phyloP scores from a whole-genome alignment of 2,888 invertebrate genomes.

The Rhingia rostrata region DNA sequence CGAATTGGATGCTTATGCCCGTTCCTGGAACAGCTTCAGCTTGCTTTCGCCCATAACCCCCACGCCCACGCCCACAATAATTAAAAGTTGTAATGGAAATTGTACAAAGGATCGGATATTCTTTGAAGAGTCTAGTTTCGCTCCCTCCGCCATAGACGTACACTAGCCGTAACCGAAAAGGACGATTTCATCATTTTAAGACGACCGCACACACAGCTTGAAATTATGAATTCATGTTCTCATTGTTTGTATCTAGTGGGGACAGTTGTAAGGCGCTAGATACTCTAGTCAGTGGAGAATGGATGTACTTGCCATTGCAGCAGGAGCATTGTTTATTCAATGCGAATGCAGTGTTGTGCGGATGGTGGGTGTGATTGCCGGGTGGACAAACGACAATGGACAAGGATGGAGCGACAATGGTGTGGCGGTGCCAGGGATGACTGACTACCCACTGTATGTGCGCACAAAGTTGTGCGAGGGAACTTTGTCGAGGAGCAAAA shows the following conservation, averaged over 20 bases:
- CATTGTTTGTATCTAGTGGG: conserved; percentile 47
- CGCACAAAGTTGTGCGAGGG: conserved; percentile 33
- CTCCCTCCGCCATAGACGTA: neutral
- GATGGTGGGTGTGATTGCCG: neutral
- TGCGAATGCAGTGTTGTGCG: conserved; percentile 25
- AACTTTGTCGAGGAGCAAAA: conserved; percentile 36
- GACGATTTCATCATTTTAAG: conserved; percentile 67
- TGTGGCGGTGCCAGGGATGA: conserved; percentile 1
- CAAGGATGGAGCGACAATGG: too few species aligned
- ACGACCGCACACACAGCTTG: conserved; percentile 57
- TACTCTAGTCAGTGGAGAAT: neutral
- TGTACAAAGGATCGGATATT: conserved; percentile 68
- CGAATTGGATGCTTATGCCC: neutral
- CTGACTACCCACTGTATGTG: conserved; percentile 8
- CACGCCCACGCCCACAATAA: conserved; percentile 58
- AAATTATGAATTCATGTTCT: conserved; percentile 65
- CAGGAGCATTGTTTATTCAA: conserved; percentile 52
- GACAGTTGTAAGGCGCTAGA: conserved; percentile 43
- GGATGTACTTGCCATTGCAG: conserved; percentile 34
- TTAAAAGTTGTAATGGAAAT: conserved; percentile 73
- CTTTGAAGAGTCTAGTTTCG: conserved; percentile 40
- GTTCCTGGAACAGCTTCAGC: neutral
- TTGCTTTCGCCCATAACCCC: conserved; percentile 17
- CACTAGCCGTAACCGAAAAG: conserved; percentile 28
- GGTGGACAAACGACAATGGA: conserved; percentile 11